Evolutionary conservation across 2,113 vertebrate species (phyloP).

Genomic region (Gnathonemus longibarbis): DNA sequence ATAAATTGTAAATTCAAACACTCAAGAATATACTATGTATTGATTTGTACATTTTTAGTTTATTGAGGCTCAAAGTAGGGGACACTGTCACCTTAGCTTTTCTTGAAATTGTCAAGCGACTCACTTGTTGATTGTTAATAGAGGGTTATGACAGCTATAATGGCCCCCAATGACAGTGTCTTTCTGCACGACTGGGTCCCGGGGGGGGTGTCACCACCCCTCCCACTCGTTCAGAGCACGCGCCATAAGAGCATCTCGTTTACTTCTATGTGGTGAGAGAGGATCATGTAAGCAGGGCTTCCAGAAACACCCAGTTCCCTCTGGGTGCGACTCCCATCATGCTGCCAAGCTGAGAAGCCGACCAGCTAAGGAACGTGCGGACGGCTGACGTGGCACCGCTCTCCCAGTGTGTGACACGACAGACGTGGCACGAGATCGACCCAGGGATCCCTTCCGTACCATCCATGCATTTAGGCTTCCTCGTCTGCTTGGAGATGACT

Average conservation of each 20-base stretch:
- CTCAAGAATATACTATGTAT: background rate
- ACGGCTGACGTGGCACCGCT: background rate
- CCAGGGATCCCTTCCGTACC: background rate
- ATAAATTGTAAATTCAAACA: background rate
- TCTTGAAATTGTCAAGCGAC: background rate
- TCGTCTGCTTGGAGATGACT: background rate
- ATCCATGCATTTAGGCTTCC: background rate
- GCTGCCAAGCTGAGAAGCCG: background rate
- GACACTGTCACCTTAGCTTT: background rate
- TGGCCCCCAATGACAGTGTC: background rate
- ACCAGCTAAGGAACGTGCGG: background rate
- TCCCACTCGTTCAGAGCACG: background rate
- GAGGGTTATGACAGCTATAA: conserved; percentile 35
- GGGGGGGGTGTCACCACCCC: background rate
- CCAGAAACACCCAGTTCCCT: background rate
- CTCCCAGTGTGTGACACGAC: background rate
- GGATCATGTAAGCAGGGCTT: background rate
- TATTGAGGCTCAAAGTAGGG: conserved; percentile 42
- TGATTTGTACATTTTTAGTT: conserved; percentile 38
- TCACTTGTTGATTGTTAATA: conserved; percentile 30
- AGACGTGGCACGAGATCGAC: background rate
- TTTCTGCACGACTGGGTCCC: background rate
- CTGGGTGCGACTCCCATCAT: background rate
- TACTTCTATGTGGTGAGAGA: background rate
- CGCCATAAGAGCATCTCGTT: background rate